These are phyloP conservation scores for Drosophila funebris DNA, from an alignment of 1,140 invertebrate species.

Conservation along the genomic window DNA sequence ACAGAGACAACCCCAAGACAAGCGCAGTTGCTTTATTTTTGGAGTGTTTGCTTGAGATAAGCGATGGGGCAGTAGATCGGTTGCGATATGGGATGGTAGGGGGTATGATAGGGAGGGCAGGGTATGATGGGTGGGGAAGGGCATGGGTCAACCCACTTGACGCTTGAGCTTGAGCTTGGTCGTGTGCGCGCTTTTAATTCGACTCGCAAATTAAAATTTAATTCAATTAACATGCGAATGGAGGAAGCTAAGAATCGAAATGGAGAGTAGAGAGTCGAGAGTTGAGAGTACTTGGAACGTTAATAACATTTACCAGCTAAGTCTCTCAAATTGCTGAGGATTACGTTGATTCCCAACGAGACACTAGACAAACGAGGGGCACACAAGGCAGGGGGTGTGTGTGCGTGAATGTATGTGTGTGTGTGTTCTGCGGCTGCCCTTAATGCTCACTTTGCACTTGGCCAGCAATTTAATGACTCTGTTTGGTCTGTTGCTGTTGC, in stretches of 20 bases:
- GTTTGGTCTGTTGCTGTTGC: slow-evolving; percentile 1
- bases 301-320: slow-evolving; percentile 15
- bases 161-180: slow-evolving; percentile 7
- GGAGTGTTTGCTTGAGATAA: slow-evolving; percentile 49
- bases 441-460: slow-evolving; percentile 64
- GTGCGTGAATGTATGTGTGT: too few relatives aligned
- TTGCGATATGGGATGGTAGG: neutral
- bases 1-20: slow-evolving; percentile 20
- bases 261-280: neutral
- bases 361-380: too few relatives aligned
- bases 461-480: slow-evolving; percentile 46
- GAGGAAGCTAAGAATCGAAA: slow-evolving; percentile 1
- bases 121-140: neutral
- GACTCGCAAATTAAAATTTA: slow-evolving; percentile 72
- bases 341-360: neutral
- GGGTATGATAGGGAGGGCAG: neutral
- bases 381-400: too few relatives aligned
- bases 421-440: slow-evolving; percentile 25
- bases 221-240: slow-evolving; percentile 62
- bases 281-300: neutral
- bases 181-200: slow-evolving; percentile 47
- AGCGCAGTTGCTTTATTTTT: neutral
- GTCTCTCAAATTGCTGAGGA: slow-evolving; percentile 22
- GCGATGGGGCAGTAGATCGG: neutral
- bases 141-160: slow-evolving; percentile 22